Base-by-base conservation (phyloP, 2,888 invertebrate species). In the Synanthedon myopaeformis region DNA sequence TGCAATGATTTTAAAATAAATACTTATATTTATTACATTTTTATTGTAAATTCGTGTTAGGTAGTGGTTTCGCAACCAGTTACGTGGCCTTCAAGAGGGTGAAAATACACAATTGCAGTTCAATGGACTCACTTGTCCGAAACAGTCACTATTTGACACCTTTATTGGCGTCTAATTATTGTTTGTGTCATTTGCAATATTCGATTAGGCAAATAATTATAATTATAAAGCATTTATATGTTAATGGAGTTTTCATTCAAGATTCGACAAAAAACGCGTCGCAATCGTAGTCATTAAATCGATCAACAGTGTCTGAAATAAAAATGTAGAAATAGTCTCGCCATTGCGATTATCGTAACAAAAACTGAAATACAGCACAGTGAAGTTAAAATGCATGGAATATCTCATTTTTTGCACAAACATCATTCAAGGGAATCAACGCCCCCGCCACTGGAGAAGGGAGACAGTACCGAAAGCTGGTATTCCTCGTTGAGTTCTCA, bases 381-480 rank as follows among this genome's bases (percentile, higher is more conserved):
- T 28, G 51, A 54, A 55, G 17, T 56, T 52, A 81, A 74, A 66
- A 89, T 89, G 89, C 86, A 89, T 64, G 83, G 88, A 5, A 62
- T 89, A 49, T 71, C 86, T 51, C 79, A 88, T 66, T 84, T 83
- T 58, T 62, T 85, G 17, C 77, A 76, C 57, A 84, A 82, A 63
- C 74, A 79, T 52, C 67, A 72, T 51, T 74, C 76, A 17, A 67
- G 81, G 49, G 82, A 82, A 61, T 58, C 80, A 55, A 70, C 79
- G 56, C 70, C 81, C 3, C 65, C 82, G 3, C 65, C 82, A 3
- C 57, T 72, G 45, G 78, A 81, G 11, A 78, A 74, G 59, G 87
- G 89, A 54, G 73, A 87, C 17, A 88, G 86, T 56, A 60, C 79
- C 1, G 87, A 89, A 12, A 84, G 84, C 66, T 88, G 89, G 85